phyloP scores from a whole-genome alignment of 1,140 invertebrate genomes.

The Lanistes nyassanus region DNA sequence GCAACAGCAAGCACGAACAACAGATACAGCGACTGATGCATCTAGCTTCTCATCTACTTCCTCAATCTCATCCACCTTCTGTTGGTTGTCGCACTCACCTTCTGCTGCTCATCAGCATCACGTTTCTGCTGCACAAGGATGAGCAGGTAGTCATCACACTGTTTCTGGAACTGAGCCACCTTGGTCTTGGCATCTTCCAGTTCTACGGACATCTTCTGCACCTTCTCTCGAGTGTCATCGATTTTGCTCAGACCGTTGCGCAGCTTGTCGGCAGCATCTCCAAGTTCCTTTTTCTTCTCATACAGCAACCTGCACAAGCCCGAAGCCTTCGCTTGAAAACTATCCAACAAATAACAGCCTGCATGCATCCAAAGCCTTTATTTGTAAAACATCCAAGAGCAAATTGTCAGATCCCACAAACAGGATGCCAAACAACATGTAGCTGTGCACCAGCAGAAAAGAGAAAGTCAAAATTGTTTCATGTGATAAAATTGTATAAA shows the following conservation, averaged over 20 bases:
- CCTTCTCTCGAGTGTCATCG: conserved; percentile 75
- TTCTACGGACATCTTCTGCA: conserved; percentile 81
- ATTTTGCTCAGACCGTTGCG: conserved; percentile 81
- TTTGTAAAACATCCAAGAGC: too few species aligned
- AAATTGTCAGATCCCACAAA: too few species aligned
- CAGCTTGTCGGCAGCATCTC: conserved; percentile 77
- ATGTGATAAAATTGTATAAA: too few species aligned
- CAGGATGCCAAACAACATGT: too few species aligned
- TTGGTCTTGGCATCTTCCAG: conserved; percentile 80
- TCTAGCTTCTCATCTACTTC: too few species aligned
- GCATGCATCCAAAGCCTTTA: too few species aligned
- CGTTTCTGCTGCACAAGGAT: conserved; percentile 80
- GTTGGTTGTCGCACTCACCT: conserved; percentile 53
- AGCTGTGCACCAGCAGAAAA: too few species aligned
- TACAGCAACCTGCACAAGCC: conserved; percentile 76
- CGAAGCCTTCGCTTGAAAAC: too few species aligned
- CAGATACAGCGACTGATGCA: neutral
- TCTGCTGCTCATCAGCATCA: conserved; percentile 82
- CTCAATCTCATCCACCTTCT: neutral
- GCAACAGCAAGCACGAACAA: neutral
- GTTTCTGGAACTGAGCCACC: conserved; percentile 77
- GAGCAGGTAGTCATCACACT: conserved; percentile 80
- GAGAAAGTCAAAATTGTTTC: too few species aligned
- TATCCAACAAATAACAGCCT: too few species aligned
- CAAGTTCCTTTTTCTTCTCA: conserved; percentile 77